Base-by-base conservation (phyloP, 2,113 vertebrate species). In the Apteryx owenii region DNA sequence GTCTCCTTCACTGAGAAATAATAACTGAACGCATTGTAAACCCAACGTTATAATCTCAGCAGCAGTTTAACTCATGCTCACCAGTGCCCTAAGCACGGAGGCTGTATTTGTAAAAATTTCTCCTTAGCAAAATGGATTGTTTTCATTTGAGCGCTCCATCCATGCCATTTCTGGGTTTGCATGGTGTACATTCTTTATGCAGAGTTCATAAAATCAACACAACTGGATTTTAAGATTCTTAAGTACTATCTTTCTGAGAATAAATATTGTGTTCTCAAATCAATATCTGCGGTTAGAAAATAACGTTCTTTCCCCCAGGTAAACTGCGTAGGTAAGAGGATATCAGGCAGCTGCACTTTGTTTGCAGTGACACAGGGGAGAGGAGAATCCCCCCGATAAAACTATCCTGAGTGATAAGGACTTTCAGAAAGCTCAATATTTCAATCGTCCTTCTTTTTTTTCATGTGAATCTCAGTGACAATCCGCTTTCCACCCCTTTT, bases 301-400 rank as follows among this genome's bases (percentile, higher is more conserved):
- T 13, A 16, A 4, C 2, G 0, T 58, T 77, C 25, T 94, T 61
- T 72, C 15, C 13, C 56, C 40, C 7, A 25, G 9, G 46, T 8
- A 5, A 46, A 38, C 23, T 42, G 13, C 7, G 6, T 4, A 40
- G 19, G 21, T 48, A 75, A 17, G 28, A 64, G 28, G 25, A 4
- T 28, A 44, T 23, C 51, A 42, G 12, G 6, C 21, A 68, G 13
- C 25, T 36, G 28, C 10, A 25, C 16, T 46, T 81, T n/a, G 18
- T 78, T 64, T n/a, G 14, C 53, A 85, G 50, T 1, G 0, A 38
- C 3, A 5, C 3, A 7, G 12, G 5, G 7, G 11, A 82, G 54
- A 80, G 38, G 15, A 76, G 23, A 77, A 71, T 36, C 13, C 5
- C 4, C 3, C n/a, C 29, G 0, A 33, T 19, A 88, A 42, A 22